Base-by-base conservation (phyloP, 2,113 vertebrate genomes). In the Hemicordylus capensis region DNA sequence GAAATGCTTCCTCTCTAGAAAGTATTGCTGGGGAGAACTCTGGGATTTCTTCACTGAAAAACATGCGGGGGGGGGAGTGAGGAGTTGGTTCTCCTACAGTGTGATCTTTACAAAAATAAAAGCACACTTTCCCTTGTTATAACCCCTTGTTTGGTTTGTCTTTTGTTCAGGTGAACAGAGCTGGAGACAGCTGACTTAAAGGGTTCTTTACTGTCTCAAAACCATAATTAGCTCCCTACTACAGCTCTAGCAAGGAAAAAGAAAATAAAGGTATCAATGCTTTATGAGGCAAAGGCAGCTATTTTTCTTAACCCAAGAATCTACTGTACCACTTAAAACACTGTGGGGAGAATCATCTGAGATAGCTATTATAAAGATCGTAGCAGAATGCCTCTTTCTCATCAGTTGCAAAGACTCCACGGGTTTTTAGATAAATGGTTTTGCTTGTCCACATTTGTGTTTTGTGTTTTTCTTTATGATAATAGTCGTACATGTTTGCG, bases 361-460 rank as follows among this genome's bases (percentile, higher is more conserved):
- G 89, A 17, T 39, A 89, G 89, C n/a, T 8, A 28, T 73, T 67
- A 58, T 89, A 5, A 90, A 87, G 80, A 51, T 51, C 6, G 48
- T 51, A 17, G 10, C 5, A 54, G 93, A 93, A 91, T 92, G 91
- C 88, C 93, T 90, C 85, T 51, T 66, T 93, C 79, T 84, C 76
- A 84, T 91, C 59, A 28, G 26, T 89, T 84, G 70, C 81, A 90
- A 85, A 91, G 88, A 93, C 46, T 88, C 85, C 74, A 83, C 59
- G 77, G 81, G 75, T 75, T 93, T 61, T 56, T 84, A 89, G 89
- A 82, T 75, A 84, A 84, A 85, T 81, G 86, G 89, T 42, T 86
- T 92, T 89, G 90, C 77, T 91, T 85, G 67, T 93, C 90, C 87
- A 92, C 89, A 86, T 91, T 90, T n/a, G 48, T 6, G 48, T 51